These are phyloP conservation scores for Pangasius mekongensis DNA, from an alignment of 2,797 vertebrate genomes.

Conservation along the genomic window DNA sequence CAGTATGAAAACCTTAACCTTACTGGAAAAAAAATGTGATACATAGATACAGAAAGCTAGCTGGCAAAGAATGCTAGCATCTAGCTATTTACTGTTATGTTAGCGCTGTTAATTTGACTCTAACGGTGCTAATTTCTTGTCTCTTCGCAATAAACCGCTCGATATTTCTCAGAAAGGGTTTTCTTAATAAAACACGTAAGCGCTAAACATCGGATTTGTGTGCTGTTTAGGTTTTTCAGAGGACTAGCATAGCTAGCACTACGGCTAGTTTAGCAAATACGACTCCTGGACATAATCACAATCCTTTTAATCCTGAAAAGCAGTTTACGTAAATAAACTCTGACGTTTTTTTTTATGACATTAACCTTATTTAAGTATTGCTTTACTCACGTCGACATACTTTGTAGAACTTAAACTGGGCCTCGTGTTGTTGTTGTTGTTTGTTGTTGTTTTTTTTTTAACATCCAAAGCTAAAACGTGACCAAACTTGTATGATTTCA, in stretches of 20 bases:
- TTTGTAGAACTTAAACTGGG: constrained; percentile 13
- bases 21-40: background rate
- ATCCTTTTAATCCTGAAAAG: background rate
- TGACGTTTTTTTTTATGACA: background rate
- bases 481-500: constrained; percentile 62
- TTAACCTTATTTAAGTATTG: background rate
- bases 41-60: background rate
- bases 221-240: background rate
- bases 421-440: constrained; percentile 10
- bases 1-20: background rate
- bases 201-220: background rate
- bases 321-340: background rate
- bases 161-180: background rate
- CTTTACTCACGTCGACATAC: background rate
- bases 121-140: background rate
- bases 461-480: constrained; percentile 60
- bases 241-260: background rate
- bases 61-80: constrained; percentile 1
- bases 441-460: constrained; percentile 12
- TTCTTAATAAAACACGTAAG: background rate
- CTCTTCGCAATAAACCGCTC: background rate
- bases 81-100: background rate
- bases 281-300: background rate
- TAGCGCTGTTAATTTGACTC: background rate
- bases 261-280: background rate